Percentiles rank a stretch among this genome's conserved stretches.
Evolutionary conservation across 2,113 vertebrate genomes (phyloP).

Genomic region (Tetrao urogallus): DNA sequence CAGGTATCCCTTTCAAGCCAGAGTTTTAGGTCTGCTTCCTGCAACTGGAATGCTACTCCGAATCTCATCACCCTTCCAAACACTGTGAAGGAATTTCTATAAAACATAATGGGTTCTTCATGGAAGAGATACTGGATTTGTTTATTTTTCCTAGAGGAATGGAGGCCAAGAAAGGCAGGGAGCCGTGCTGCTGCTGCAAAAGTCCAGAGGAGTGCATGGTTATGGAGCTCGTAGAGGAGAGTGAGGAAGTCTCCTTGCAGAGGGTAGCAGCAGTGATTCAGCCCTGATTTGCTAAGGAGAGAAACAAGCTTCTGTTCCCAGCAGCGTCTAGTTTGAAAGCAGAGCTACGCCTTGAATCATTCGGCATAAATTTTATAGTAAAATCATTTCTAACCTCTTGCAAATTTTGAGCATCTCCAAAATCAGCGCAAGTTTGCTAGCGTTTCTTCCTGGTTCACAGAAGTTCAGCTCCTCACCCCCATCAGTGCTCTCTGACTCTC

Average conservation of each 20-base stretch:
- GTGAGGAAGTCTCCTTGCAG: not conserved
- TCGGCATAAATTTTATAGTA: not conserved
- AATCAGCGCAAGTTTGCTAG: not conserved
- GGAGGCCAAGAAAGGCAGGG: not conserved
- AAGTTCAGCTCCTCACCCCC: not conserved
- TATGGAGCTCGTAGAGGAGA: not conserved
- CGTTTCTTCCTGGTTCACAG: not conserved
- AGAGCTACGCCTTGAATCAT: not conserved
- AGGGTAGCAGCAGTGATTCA: not conserved
- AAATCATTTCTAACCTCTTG: not conserved
- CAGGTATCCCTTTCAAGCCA: not conserved
- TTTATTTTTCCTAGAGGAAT: not conserved
- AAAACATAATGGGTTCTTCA: not conserved
- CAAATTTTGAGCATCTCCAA: not conserved
- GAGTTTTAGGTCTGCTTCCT: not conserved
- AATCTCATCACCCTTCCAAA: not conserved
- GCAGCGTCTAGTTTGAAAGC: not conserved
- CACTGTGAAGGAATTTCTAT: not conserved
- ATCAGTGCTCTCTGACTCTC: not conserved
- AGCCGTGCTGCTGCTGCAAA: fast-evolving
- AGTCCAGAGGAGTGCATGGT: not conserved
- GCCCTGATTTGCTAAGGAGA: not conserved
- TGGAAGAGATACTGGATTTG: not conserved
- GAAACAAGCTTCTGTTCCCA: not conserved
- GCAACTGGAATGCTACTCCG: not conserved